These are phyloP conservation scores for Brachymystax lenok DNA, from an alignment of 2,797 vertebrate species.

Conservation along the genomic window DNA sequence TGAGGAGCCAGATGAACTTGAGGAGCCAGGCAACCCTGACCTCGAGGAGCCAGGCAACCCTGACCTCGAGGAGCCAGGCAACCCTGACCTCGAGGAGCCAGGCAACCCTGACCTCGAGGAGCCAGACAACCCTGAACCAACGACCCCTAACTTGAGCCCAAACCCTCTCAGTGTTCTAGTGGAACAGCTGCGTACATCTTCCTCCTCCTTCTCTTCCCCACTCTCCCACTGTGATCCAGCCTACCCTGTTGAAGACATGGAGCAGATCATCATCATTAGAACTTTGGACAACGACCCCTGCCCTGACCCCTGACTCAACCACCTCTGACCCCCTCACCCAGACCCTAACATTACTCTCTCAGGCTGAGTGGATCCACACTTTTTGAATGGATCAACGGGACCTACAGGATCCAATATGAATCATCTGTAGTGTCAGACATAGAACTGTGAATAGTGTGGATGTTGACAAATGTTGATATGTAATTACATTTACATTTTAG, in stretches of 20 bases:
- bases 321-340: background rate
- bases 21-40: conserved; percentile 50
- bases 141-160: conserved; percentile 63
- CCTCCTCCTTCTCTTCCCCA: background rate
- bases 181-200: conserved; percentile 65
- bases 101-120: background rate
- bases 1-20: background rate
- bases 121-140: conserved; percentile 50
- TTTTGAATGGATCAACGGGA: background rate
- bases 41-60: conserved; percentile 44
- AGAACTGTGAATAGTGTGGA: background rate
- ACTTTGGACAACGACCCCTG: conserved; percentile 64
- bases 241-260: conserved; percentile 55
- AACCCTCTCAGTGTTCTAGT: conserved; percentile 72
- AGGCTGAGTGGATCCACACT: background rate
- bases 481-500: too few relatives aligned
- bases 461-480: too few relatives aligned
- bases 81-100: background rate
- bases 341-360: background rate
- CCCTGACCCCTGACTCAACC: conserved; percentile 3
- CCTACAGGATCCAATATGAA: background rate
- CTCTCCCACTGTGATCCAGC: conserved; percentile 32
- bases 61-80: conserved; percentile 48
- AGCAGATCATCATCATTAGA: conserved; percentile 75
- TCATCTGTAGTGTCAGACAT: background rate